These are phyloP conservation scores for Idaea biselata DNA, from an alignment of 2,888 invertebrate species.

Conservation along the genomic window DNA sequence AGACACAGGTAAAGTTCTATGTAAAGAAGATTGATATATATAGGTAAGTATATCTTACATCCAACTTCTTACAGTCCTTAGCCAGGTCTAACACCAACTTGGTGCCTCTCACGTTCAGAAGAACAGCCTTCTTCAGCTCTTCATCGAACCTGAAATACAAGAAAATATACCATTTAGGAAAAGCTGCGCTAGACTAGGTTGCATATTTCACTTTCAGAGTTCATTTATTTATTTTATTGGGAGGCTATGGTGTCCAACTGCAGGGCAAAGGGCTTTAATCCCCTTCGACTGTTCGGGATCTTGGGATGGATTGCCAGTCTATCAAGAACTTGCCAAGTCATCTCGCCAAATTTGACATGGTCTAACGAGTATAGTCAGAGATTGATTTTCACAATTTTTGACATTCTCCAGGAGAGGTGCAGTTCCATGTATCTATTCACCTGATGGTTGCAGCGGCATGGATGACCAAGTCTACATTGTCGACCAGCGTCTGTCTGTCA, in stretches of 20 bases:
- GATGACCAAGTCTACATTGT: slow-evolving; percentile 91
- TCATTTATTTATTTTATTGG: no score
- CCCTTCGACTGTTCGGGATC: not conserved
- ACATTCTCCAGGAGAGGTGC: no score
- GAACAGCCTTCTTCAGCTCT: slow-evolving; percentile 91
- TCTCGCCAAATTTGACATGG: no score
- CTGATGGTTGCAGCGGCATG: slow-evolving; percentile 89
- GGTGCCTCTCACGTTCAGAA: slow-evolving; percentile 95
- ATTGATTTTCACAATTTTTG: no score
- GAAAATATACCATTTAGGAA: not conserved
- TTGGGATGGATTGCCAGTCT: no score
- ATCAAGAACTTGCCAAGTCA: no score
- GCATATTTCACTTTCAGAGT: no score
- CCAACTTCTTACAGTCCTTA: slow-evolving; percentile 86
- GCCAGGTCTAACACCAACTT: slow-evolving; percentile 92
- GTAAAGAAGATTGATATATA: not conserved
- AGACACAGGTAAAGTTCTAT: not conserved
- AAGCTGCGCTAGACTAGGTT: no score
- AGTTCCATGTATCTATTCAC: slow-evolving; percentile 29
- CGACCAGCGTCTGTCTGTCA: slow-evolving; percentile 82
- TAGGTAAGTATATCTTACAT: slow-evolving; percentile 73
- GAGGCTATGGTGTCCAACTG: not conserved
- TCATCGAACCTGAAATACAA: slow-evolving; percentile 86
- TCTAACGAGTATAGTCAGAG: no score
- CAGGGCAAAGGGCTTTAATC: not conserved